Percentiles rank a stretch among this genome's conserved stretches.
phyloP scores from a whole-genome alignment of 2,797 vertebrate genomes.

The Enteromius mattozi region DNA sequence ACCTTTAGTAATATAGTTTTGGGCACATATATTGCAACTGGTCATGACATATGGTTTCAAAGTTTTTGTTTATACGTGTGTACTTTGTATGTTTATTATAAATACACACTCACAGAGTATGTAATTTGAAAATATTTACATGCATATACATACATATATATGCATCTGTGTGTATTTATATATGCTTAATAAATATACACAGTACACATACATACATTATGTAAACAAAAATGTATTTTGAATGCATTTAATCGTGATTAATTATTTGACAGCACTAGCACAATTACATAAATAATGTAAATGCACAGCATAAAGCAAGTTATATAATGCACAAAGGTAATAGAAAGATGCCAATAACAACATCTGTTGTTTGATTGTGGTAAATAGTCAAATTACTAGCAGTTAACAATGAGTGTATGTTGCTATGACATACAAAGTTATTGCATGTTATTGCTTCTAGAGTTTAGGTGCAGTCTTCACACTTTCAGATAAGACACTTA shows the following conservation, averaged over 20 bases:
- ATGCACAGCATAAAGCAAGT: background rate
- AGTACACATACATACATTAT: too few species aligned
- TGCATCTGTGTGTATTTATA: too few species aligned
- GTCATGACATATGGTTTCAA: background rate
- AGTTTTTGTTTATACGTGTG: too few species aligned
- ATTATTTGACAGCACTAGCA: too few species aligned
- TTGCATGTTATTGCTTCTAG: background rate
- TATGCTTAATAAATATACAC: too few species aligned
- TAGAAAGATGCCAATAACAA: background rate
- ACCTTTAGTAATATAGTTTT: background rate
- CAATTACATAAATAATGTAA: background rate
- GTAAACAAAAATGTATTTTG: too few species aligned
- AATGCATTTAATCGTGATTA: too few species aligned
- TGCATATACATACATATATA: too few species aligned
- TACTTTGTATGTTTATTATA: too few species aligned
- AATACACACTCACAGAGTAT: too few species aligned
- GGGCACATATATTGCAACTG: background rate
- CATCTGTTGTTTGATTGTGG: background rate
- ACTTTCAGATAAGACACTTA: background rate
- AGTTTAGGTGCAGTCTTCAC: background rate
- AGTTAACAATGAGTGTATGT: background rate
- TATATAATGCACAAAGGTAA: background rate
- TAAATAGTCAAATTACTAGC: background rate
- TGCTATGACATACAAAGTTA: background rate
- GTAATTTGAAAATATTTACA: too few species aligned